Base-by-base conservation (phyloP, 2,888 invertebrate species). In the Digitonthophagus gazella region DNA sequence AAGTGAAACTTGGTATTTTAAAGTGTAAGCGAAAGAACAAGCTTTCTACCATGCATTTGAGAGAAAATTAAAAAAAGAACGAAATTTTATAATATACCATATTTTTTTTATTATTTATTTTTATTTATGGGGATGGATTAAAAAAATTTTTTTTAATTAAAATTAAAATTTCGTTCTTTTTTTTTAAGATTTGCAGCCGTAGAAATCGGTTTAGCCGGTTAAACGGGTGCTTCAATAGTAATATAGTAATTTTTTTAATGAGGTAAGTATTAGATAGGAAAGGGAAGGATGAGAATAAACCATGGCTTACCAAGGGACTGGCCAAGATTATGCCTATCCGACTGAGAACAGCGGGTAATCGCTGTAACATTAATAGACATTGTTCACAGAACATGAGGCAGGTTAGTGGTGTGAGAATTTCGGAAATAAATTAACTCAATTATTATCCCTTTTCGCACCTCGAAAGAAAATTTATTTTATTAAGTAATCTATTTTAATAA, bases 311-410 rank as follows among this genome's bases (percentile, higher is more conserved):
- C 93, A 94, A 90, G 86, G 94, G 93, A 90, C 93, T 93, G 91
- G 93, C 93, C 91, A 94, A 92, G 89, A 94, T 93, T 87, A 94
- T 93, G 91, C 94, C 94, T 91, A 94, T 93, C 90, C 94, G 91
- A 92, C 92, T 93, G 90, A 94, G 92, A 87, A 94, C 93, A 89
- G 93, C 93, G 88, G 94, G 94, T 88, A 94, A 92, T 88, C 93
- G 93, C 94, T 94, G 93, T 86, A 93, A 88, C 87, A 89, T 87
- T 85, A 79, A 79, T 77, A 80, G 80, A 78, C 79, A 79, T 80
- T 79, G 80, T 79, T 78, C n/a, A n/a, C n/a, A n/a, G n/a, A n/a
- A n/a, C n/a, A n/a, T n/a, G n/a, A n/a, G n/a, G n/a, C n/a, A n/a
- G n/a, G n/a, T n/a, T n/a, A n/a, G n/a, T n/a, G n/a, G n/a, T n/a